Conservation (phyloP, 2,113 vertebrate genomes). For the Albula goreensis region DNA sequence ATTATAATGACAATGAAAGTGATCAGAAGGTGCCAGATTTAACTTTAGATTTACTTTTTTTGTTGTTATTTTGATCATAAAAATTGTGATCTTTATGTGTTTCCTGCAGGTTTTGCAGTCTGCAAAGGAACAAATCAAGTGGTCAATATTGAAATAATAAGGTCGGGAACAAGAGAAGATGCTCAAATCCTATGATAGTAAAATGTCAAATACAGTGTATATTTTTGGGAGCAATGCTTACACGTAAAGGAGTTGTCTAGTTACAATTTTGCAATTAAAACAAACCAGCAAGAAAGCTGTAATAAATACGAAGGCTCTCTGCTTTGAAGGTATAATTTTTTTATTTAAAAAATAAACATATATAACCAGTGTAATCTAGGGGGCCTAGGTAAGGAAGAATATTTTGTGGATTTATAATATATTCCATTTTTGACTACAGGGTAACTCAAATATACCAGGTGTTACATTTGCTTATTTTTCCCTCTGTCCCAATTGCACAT, state of each 20-base stretch:
- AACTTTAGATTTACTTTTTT: too few species aligned
- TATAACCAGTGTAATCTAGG: background rate
- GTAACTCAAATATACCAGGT: background rate
- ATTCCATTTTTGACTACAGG: background rate
- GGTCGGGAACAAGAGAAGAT: background rate
- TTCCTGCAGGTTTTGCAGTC: conserved; percentile 78
- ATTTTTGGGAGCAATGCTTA: background rate
- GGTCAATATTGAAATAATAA: conserved; percentile 83
- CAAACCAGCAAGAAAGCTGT: background rate
- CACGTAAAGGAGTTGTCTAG: background rate
- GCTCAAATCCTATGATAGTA: background rate
- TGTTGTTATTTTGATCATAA: too few species aligned
- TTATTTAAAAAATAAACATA: background rate
- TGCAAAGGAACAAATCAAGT: conserved; percentile 83
- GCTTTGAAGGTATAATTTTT: background rate
- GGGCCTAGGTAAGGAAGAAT: background rate
- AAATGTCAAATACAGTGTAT: background rate
- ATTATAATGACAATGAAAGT: too few species aligned
- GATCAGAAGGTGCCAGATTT: too few species aligned
- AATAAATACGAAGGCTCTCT: background rate
- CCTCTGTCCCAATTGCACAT: background rate
- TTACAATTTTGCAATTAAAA: background rate
- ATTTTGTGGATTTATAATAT: background rate
- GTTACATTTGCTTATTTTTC: background rate
- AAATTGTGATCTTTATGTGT: background rate